Evolutionary conservation across 2,888 invertebrate species (phyloP), one percentile per base, ranked within the genome.

Genomic region (Torymus auratus): DNA sequence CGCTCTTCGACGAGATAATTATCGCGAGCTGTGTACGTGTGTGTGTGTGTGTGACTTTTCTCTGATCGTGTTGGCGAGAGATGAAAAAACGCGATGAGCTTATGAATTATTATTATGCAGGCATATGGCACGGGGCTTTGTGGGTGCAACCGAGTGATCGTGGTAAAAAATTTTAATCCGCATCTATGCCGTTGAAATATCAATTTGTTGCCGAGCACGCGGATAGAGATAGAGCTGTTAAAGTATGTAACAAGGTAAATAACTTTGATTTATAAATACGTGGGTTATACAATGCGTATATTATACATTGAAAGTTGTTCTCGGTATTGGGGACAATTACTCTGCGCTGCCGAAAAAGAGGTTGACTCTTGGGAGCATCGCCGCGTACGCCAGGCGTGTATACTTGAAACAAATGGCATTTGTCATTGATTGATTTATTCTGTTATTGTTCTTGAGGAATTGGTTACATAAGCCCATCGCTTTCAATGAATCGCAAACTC

Each of bases 211-310:
- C 20, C 41, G 28, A 2, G 28, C 7, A 2, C 28, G 52, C 5
- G 2, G 23, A 53, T 14, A 20, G 55, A 68, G 41, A 14, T 23
- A 52, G 53, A 56, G 11, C 17, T 17, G 70, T 58, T 14, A 10
- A 53, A 55, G 2, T 55, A n/a, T n/a, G 68, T 50, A 17, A 14
- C 14, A 2, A 2, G 15, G 55, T 61, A 53, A 61, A 71, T 60
- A 70, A 58, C n/a, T 70, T 58, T 58, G 71, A 71, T 71, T 60
- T 71, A 71, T 69, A 17, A 7, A 11, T 7, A 53, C 28, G 28
- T 2, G 7, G 3, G 1, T 28, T 28, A 7, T 28, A 7, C 3
- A 7, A 7, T 7, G 3, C 3, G 3, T 28, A 7, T 7, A 7
- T 20, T 1, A 20, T 28, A 7, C 28, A 7, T 28, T 28, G 28